Base-by-base conservation (phyloP, 2,888 invertebrate species). In the Cyclophora punctaria region DNA sequence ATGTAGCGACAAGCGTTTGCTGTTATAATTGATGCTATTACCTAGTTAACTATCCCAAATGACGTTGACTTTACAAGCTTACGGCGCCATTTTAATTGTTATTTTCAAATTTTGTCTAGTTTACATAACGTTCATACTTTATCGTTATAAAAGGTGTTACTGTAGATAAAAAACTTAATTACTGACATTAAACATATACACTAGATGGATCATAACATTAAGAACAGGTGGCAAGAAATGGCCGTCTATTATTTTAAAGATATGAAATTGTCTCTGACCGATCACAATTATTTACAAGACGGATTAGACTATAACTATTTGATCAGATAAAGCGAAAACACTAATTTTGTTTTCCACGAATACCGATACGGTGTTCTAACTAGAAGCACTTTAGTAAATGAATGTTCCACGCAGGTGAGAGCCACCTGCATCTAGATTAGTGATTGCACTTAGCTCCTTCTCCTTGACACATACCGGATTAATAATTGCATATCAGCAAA, bases 361-460 rank as follows among this genome's bases (percentile, higher is more conserved):
- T 58, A 62, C 62, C 57, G 60, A 66, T 67, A 60, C 55, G 57
- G 52, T 44, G 65, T 63, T 66, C 64, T 60, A 72, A 71, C 70
- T 73, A 69, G 70, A 59, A 64, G 69, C 71, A 73, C 74, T 80
- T 77, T 73, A 75, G 61, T 73, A 74, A 78, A 79, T 73, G 72
- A 75, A 73, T 63, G 51, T 60, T 60, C 42, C 57, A 63, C 62
- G 77, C 84, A 83, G 84, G 78, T 85, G 84, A 64, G 53, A 53
- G 51, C 49, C 86, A 87, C 81, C 86, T 87, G 86, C 80, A 82
- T 82, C 81, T 80, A 73, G 84, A 85, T 84, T 80, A 77, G 75
- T 79, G 78, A 80, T 79, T 73, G 78, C 82, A 80, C 80, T 81
- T 76, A 76, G 70, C 71, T 75, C 65, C 68, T 65, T 70, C 66